These are phyloP conservation scores for Trogon surrucura DNA, from an alignment of 2,113 vertebrate genomes.

Conservation along the genomic window DNA sequence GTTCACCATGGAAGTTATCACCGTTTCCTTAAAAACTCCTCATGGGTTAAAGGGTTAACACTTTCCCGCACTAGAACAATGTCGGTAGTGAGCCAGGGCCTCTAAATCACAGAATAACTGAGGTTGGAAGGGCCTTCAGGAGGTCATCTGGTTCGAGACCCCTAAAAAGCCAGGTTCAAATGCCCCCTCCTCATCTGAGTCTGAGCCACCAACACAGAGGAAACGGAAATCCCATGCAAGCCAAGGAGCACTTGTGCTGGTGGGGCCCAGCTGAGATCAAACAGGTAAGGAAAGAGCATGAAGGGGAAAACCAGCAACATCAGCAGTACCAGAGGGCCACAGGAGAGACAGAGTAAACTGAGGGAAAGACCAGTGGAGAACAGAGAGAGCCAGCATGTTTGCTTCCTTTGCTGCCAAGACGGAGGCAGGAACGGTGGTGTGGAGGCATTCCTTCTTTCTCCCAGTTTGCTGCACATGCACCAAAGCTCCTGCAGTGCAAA, in stretches of 20 bases:
- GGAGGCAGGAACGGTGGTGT: not conserved
- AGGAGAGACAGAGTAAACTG: not conserved
- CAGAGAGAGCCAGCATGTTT: not conserved
- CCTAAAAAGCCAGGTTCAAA: not conserved
- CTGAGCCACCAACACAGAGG: not conserved
- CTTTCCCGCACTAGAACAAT: not conserved
- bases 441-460: not conserved
- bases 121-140: not conserved
- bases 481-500: not conserved
- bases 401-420: not conserved
- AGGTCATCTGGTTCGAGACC: not conserved
- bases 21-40: not conserved
- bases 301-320: not conserved
- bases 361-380: not conserved
- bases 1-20: not conserved
- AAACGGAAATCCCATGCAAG: not conserved
- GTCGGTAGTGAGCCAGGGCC: not conserved
- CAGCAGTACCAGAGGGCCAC: not conserved
- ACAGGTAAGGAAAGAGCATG: not conserved
- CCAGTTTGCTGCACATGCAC: not conserved
- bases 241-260: not conserved
- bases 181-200: not conserved
- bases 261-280: not conserved
- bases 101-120: not conserved
- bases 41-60: not conserved